Conservation (phyloP, 2,113 vertebrate species). For the Mustela lutreola region DNA sequence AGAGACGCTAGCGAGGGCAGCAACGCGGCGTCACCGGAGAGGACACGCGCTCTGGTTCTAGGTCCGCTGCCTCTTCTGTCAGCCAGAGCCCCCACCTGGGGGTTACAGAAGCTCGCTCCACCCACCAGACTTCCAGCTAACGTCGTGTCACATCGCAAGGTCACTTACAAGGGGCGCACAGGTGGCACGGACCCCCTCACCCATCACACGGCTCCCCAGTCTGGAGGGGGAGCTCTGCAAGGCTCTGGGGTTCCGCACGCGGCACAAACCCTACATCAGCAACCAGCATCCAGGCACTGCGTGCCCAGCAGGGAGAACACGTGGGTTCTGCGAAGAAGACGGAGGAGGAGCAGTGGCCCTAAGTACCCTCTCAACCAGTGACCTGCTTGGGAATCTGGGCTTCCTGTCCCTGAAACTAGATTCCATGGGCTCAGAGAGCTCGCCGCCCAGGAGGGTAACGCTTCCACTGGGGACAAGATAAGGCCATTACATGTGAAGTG, state of each 20-base stretch:
- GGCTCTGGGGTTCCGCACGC: neutral
- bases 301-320: neutral
- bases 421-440: neutral
- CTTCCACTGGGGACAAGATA: neutral
- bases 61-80: neutral
- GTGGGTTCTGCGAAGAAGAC: neutral
- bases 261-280: neutral
- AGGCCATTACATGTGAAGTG: neutral
- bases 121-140: neutral
- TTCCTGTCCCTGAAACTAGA: neutral
- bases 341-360: neutral
- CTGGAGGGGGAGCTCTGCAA: neutral
- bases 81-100: neutral
- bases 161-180: rapidly evolving
- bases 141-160: neutral
- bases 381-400: neutral
- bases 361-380: neutral
- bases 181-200: neutral
- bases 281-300: rapidly evolving
- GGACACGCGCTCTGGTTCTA: neutral
- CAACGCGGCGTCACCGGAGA: neutral
- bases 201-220: neutral
- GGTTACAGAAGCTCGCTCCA: neutral
- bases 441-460: neutral
- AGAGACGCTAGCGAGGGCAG: neutral